Evolutionary conservation across 92 coral and sea anemone species (phyloP).

Genomic region (Epizoanthus rinbou): DNA sequence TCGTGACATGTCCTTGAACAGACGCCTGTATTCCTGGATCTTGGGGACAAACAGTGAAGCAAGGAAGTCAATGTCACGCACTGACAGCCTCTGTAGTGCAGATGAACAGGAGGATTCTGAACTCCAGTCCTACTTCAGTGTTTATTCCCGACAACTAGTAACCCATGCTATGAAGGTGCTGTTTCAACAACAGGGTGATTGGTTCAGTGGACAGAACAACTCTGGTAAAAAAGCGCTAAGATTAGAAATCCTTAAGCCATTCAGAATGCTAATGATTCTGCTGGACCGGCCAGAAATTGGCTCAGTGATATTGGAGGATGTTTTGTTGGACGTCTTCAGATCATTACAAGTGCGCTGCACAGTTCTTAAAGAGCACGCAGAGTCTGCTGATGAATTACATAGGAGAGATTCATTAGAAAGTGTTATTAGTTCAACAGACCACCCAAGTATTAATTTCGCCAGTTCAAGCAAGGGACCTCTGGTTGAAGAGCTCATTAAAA

Average conservation of each 20-base stretch:
- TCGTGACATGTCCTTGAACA: slow-evolving; percentile 94
- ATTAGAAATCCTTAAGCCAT: slow-evolving; percentile 80
- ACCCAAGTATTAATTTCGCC: slow-evolving; percentile 12
- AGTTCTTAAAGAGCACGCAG: slow-evolving; percentile 53
- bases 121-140: slow-evolving; percentile 65
- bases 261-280: slow-evolving; percentile 84
- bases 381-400: slow-evolving; percentile 58
- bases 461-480: slow-evolving; percentile 66
- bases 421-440: slow-evolving; percentile 16
- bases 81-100: slow-evolving; percentile 76
- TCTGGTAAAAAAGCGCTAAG: slow-evolving; percentile 52
- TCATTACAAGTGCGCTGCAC: slow-evolving; percentile 71
- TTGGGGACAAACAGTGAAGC: slow-evolving; percentile 66
- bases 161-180: slow-evolving; percentile 77
- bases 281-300: slow-evolving; percentile 96
- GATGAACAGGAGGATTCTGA: slow-evolving; percentile 67
- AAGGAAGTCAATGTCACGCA: slow-evolving; percentile 41
- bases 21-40: slow-evolving; percentile 92
- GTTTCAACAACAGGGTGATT: slow-evolving; percentile 42
- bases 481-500: slow-evolving; percentile 85
- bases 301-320: slow-evolving; percentile 85
- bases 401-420: slow-evolving; percentile 70
- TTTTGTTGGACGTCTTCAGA: slow-evolving; percentile 87
- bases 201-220: slow-evolving; percentile 7
- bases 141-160: slow-evolving; percentile 66